Evolutionary conservation across 2,888 invertebrate genomes (phyloP).

Genomic region (Camptogramma bilineatum): DNA sequence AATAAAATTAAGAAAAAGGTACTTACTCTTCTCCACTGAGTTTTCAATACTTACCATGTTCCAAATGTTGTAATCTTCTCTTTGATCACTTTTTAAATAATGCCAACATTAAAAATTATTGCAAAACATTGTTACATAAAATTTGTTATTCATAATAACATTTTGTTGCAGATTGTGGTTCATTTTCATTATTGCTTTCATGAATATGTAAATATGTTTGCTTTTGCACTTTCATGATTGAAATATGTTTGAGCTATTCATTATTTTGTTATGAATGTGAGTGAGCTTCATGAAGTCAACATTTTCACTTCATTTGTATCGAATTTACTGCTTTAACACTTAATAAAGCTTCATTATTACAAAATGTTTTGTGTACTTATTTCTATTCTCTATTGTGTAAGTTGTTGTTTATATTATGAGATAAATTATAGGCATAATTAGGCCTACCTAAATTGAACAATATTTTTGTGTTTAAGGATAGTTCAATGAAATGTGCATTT

Average conservation of each 20-base stretch:
- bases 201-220: conserved; percentile 61
- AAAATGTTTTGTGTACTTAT: too few relatives aligned
- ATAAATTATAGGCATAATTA: too few relatives aligned
- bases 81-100: neutral
- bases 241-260: conserved; percentile 52
- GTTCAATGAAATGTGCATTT: conserved; percentile 66
- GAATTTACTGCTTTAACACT: too few relatives aligned
- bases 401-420: too few relatives aligned
- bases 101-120: neutral
- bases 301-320: neutral
- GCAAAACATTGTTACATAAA: conserved; percentile 6
- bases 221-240: conserved; percentile 56
- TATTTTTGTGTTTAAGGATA: neutral
- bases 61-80: neutral
- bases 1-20: neutral
- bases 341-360: too few relatives aligned
- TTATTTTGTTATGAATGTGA: conserved; percentile 26
- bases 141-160: conserved; percentile 21
- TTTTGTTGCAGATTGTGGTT: conserved; percentile 34
- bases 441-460: neutral
- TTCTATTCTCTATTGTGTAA: neutral
- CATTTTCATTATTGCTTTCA: conserved; percentile 46
- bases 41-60: neutral
- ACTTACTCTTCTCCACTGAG: neutral
- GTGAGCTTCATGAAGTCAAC: neutral